Conservation (phyloP, 2,113 vertebrate species). For the Cricetomys ansorgei region DNA sequence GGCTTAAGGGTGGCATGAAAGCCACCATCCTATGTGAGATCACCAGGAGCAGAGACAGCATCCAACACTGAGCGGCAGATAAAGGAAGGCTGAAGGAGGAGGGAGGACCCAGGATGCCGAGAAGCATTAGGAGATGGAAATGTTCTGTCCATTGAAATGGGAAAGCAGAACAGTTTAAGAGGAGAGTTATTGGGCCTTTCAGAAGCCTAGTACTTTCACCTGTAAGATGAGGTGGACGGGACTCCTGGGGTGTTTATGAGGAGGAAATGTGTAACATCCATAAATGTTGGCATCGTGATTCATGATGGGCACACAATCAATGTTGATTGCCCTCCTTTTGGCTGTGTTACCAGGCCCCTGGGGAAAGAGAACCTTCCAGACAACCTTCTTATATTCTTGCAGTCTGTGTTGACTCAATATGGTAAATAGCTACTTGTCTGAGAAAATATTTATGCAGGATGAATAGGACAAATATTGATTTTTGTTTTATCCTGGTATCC, state of each 20-base stretch:
- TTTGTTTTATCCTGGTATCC: conserved; percentile 58
- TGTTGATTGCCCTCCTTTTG: neutral
- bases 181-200: conserved; percentile 13
- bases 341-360: neutral
- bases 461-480: conserved; percentile 75
- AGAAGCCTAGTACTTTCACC: neutral
- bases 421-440: conserved; percentile 69
- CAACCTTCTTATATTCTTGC: conserved; percentile 41
- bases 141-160: neutral
- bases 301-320: neutral
- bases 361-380: conserved; percentile 42
- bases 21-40: neutral
- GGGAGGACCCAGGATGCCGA: neutral
- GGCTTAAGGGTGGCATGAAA: neutral
- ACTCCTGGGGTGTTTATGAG: neutral
- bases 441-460: conserved; percentile 74
- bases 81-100: neutral
- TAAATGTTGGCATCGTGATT: neutral
- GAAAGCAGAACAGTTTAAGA: conserved; percentile 10
- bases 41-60: neutral
- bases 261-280: neutral
- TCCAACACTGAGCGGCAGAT: neutral
- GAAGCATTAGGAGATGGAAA: neutral
- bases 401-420: conserved; percentile 60
- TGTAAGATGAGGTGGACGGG: neutral